These are phyloP conservation scores for Hozukius guyotensis DNA, from an alignment of 2,797 vertebrate species.

Conservation along the genomic window DNA sequence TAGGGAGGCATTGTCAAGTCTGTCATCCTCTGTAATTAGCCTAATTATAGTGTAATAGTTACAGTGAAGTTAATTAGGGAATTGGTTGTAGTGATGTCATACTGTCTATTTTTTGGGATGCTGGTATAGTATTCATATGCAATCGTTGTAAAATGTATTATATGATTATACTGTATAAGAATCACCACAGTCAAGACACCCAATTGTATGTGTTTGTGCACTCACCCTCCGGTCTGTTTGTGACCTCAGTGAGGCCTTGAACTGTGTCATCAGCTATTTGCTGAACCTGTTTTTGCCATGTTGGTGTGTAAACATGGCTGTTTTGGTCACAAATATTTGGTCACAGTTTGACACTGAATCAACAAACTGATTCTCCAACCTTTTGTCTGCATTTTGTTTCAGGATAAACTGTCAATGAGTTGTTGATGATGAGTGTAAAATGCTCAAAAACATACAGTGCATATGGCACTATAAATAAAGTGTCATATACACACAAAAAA, in stretches of 20 bases:
- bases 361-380: background rate
- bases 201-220: background rate
- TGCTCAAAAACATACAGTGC: background rate
- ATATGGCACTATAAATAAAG: background rate
- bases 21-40: background rate
- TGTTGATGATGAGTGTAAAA: background rate
- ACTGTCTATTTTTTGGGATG: background rate
- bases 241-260: conserved; percentile 19
- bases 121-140: background rate
- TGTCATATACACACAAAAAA: background rate
- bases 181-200: background rate
- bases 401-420: background rate
- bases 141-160: background rate
- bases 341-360: background rate
- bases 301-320: conserved; percentile 43
- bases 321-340: conserved; percentile 42
- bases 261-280: conserved; percentile 36
- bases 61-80: background rate
- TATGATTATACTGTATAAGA: background rate
- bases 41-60: background rate
- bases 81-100: background rate
- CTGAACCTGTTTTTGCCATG: conserved; percentile 47
- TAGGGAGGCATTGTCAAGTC: background rate
- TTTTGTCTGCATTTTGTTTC: background rate
- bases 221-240: background rate